Base-by-base conservation (phyloP, 2,113 vertebrate species). In the Macquaria ambigua region DNA sequence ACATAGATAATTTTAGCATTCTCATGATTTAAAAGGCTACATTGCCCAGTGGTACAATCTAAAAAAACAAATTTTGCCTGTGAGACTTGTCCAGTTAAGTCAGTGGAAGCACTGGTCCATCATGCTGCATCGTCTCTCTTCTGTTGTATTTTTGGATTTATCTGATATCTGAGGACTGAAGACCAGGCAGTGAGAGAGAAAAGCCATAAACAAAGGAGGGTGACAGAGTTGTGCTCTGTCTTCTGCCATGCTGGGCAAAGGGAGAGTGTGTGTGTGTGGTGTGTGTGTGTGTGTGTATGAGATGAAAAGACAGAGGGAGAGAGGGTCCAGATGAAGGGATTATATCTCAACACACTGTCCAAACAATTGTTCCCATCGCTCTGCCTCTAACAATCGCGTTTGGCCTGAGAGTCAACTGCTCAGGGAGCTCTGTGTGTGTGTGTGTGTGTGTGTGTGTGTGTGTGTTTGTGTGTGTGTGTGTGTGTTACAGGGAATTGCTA, bases 241-340 rank as follows among this genome's bases (percentile, higher is more conserved):
- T 61, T 41, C 46, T 53, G 50, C 77, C 74, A 70, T 46, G 39
- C 74, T 66, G n/a, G 48, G 63, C 41, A 23, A 37, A 52, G 41
- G 1, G 56, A 59, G 61, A 4, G 80, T 2, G 23, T 39, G 72
- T 28, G 66, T 67, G 71, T 46, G 64, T 59, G 48, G 55, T 78
- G 23, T 55, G 52, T 41, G 62, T 52, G 62, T 77, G 79, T 62
- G 66, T 5, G 43, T 43, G 50, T 56, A 8, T 12, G 25, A n/a
- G 87, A 87, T 88, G 74, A 90, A 78, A 80, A 86, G 72, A 89
- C 74, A 62, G 75, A 75, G 75, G 48, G 61, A 80, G 78, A 82
- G 74, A 74, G 85, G 56, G 53, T 87, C 89, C 89, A 93, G 90
- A 94, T 93, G 88, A 93, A 87, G 80, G 90, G 93, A 93, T 94